Evolutionary conservation across 2,797 vertebrate genomes (phyloP), one percentile per base, ranked within the genome.

Genomic region (Limnodromus scolopaceus): DNA sequence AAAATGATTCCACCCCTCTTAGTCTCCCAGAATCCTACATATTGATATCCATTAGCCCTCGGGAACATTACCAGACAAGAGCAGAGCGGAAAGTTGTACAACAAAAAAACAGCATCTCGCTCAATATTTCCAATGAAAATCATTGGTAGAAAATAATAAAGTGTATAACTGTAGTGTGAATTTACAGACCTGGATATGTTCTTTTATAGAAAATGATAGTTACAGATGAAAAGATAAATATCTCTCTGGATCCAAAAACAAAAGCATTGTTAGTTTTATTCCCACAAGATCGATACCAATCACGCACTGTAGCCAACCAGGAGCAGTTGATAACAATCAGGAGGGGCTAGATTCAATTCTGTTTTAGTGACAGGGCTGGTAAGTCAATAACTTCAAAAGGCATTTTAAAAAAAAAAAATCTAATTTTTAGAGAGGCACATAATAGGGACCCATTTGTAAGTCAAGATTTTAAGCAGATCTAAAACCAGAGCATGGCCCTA

Each of bases 271-370:
- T 97, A 88, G 87, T 95, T 97, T 97, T 96, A 96, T 95, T 96
- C 85, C 83, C 66, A 53, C n/a, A 82, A 58, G 86, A 97, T 98
- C 97, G 39, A 98, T 98, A 98, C 75, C 83, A 97, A 97, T 97
- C 93, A 97, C 83, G 57, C 89, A 55, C 65, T 91, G 87, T 82
- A 97, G 96, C 90, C 93, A 97, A 95, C 90, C 66, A 84, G 81
- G 75, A 97, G 71, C 36, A 96, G 80, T 70, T 93, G 80, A 94
- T 97, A 97, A 97, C 87, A 95, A 96, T 94, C 85, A 93, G 79
- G 69, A 96, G 66, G 89, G 54, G 66, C 53, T 92, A 54, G 96
- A 95, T 95, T 97, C 92, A 97, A 94, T 97, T 96, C 84, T 69
- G 85, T 88, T 97, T 96, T 92, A 92, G 74, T 92, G 86, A 95